Evolutionary conservation across 2,888 invertebrate genomes (phyloP), one percentile per base, ranked within the genome.

Genomic region (Drosophila vallismaia): DNA sequence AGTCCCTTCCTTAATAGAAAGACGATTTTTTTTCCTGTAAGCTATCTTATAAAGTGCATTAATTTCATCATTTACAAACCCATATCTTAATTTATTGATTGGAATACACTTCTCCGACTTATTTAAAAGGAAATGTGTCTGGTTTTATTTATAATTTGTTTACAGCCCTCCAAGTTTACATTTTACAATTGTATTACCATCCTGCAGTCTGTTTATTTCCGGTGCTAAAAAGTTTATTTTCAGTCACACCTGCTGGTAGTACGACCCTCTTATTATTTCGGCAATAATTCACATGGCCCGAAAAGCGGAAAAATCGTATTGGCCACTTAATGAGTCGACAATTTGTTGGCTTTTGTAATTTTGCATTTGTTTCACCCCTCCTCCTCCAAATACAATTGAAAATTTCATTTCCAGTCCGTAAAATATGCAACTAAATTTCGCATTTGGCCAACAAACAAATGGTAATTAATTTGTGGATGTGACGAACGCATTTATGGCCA

Each of bases 391-490:
- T 64, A 48, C 6, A 44, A 19, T 68, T 56, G 26, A 42, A 55
- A 55, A 46, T 51, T 69, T 68, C 28, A 29, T 46, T 36, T 42
- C 9, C 48, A 44, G 49, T 36, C 66, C 45, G 29, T 70, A 57
- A 57, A 68, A 57, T 68, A 48, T 57, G 71, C 67, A 70, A 68
- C 71, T 55, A 50, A 38, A 66, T 66, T 45, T 66, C 19, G 44
- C 51, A 10, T 66, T 51, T 14, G 8, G 29, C 53, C 14, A 10
- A n/a, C 12, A 14, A 40, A 44, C 54, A 36, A 68, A 64, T 36
- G 44, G 67, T 68, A 63, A 76, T 76, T 71, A 79, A 68, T 63
- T 49, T 53, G 63, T 67, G 54, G 49, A 62, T 51, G 44, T 64
- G 60, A 49, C 66, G 76, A 26, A 8, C 44, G 44, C 55, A 58